Conservation (phyloP, 1,140 invertebrate species). For the Bradynema listronoti region DNA sequence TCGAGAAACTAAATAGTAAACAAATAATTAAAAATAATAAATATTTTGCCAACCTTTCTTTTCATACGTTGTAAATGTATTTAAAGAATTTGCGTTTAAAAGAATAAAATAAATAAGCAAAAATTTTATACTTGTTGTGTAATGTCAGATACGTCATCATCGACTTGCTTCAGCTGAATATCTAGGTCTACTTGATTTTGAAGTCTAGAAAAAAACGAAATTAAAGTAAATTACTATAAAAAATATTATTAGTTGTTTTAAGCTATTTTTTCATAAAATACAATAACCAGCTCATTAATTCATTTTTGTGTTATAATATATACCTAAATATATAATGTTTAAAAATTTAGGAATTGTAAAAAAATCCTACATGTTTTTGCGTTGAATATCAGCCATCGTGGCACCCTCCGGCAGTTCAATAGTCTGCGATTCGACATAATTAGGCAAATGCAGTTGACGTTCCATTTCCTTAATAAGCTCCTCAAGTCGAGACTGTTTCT, state of each 20-base stretch:
- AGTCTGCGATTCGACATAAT: conserved; percentile 7
- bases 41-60: not conserved
- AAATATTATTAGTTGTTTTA: too few relatives aligned
- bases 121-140: conserved; percentile 21
- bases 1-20: conserved; percentile 21
- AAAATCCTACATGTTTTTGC: conserved; percentile 26
- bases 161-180: conserved; percentile 28
- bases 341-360: not conserved
- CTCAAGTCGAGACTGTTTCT: conserved; percentile 26
- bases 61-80: too few relatives aligned
- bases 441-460: conserved; percentile 8
- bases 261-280: too few relatives aligned
- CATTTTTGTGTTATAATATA: too few relatives aligned
- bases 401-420: conserved; percentile 9
- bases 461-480: conserved; percentile 19
- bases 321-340: too few relatives aligned
- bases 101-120: not conserved
- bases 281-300: too few relatives aligned
- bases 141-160: conserved; percentile 24
- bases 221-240: not conserved
- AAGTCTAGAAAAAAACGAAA: conserved; percentile 12
- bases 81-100: too few relatives aligned
- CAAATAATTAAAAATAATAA: not conserved
- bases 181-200: conserved; percentile 24
- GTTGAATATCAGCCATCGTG: conserved; percentile 21